Base-by-base conservation (phyloP, 2,888 invertebrate genomes). In the Augiades crinisus region DNA sequence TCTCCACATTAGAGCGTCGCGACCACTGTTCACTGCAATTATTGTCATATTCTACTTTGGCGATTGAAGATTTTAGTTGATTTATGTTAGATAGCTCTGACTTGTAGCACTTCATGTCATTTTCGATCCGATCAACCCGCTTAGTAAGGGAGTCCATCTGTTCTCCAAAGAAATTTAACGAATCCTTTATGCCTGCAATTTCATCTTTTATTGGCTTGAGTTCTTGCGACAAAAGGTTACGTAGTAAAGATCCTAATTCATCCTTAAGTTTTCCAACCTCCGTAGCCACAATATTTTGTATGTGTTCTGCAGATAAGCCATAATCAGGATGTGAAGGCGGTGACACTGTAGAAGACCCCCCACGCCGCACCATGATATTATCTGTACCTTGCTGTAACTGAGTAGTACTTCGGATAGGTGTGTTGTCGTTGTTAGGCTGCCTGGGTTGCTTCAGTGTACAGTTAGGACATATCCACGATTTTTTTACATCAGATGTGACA, bases 1-100 rank as follows among this genome's bases (percentile, higher is more conserved):
- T 50, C 24, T 50, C 50, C 1, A 50, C 19, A 36, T 50, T 50
- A 5, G 43, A 43, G 2, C 36, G 41, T 7, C 50, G 13, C n/a
- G 43, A 34, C 50, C 50, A 50, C 21, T 52, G 19, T 19, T 19
- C 19, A 19, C 19, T 19, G 5, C 19, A 19, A 19, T 19, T 19
- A 19, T 14, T 34, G 3, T 34, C 8, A 5, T 8, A 14, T 16
- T 16, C 16, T 7, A 34, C 7, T 8, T 16, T 34, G 1, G 34
- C 10, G 3, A 34, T 1, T 13, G 34, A 16, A 0, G 34, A 34
- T 34, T 34, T 34, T 3, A 34, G 34, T 5, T 34, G 16, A 14
- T 8, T 12, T 16, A 16, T 7, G 8, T 34, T 14, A 16, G 31
- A 31, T 8, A 14, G 8, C 2, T 8, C 16, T 8, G 34, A 3